phyloP scores from a whole-genome alignment of 2,797 vertebrate species.

The Manis pentadactyla region DNA sequence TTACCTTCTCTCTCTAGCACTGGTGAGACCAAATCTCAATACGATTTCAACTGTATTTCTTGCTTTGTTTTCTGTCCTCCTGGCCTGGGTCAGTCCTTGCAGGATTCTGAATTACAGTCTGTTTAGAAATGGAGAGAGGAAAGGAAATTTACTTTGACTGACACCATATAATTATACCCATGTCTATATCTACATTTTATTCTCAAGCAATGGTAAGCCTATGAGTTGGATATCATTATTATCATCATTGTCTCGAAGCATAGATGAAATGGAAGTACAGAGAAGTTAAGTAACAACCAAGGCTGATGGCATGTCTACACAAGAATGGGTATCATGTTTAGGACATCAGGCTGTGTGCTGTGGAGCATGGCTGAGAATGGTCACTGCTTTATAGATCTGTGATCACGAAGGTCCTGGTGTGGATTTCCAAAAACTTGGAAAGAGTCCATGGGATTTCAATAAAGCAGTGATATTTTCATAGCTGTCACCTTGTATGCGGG shows the following conservation, averaged over 20 bases:
- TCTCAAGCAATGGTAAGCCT: background rate
- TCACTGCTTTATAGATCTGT: background rate
- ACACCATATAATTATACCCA: background rate
- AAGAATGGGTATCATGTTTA: background rate
- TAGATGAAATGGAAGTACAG: background rate
- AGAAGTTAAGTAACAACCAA: background rate
- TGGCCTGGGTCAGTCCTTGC: background rate
- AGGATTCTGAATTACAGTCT: background rate
- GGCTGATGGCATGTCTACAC: background rate
- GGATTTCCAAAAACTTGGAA: background rate
- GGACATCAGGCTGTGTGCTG: background rate
- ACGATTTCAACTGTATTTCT: background rate
- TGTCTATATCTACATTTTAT: background rate
- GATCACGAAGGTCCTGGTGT: background rate
- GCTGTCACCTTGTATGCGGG: background rate
- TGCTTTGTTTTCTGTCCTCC: background rate
- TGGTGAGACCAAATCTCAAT: background rate
- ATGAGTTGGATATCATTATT: background rate
- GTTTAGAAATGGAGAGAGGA: background rate
- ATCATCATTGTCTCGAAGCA: background rate
- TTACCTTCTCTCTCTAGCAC: background rate
- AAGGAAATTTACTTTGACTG: slow-evolving; percentile 25
- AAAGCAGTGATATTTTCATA: background rate
- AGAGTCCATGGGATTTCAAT: background rate
- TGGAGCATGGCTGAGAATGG: background rate